Evolutionary conservation across 2,797 vertebrate genomes (phyloP), one percentile per base, ranked within the genome.

Genomic region (Meda fulgida): DNA sequence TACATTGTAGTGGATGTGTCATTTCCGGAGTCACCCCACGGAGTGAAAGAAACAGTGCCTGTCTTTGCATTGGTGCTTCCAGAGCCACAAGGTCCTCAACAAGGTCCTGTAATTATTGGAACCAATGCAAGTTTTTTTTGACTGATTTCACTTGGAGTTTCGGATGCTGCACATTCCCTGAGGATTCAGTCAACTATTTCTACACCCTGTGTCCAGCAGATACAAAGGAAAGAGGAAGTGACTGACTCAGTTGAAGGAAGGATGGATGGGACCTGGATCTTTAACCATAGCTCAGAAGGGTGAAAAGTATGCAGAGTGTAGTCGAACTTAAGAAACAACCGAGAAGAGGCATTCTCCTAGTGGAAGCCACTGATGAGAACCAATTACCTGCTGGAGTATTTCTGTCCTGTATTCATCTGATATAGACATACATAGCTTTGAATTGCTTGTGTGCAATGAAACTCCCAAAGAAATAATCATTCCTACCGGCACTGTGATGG

Each of bases 371-470:
- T 36, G 8, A 8, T 9, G 66, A 67, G 16, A 67, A 34, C 14
- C 18, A 19, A 21, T 29, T 66, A 18, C 65, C 5, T 31, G 5
- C 65, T 18, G 31, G 65, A 18, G 14, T 67, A 31, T 66, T 66
- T 48, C 58, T 8, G 58, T 83, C 26, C 43, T 77, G 19, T 53
- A 51, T 23, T 63, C 58, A 7, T 83, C 81, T 31, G 55, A 23
- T 29, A 38, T 84, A 26, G 40, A 84, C n/a, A 66, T 48, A 13
- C 29, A 63, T 29, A 75, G 38, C 5, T 83, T 83, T 14, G 7
- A 55, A 34, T 58, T 83, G 23, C 6, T 65, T n/a, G 13, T 83
- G 71, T 31, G 19, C 21, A 83, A 75, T 65, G 55, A 83, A 16
- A 67, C 65, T 31, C 3, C 5, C 5, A 67, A 67, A 67, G 6